Evolutionary conservation across 2,113 vertebrate species (phyloP), one percentile per base, ranked within the genome.

Genomic region (Reinhardtius hippoglossoides): DNA sequence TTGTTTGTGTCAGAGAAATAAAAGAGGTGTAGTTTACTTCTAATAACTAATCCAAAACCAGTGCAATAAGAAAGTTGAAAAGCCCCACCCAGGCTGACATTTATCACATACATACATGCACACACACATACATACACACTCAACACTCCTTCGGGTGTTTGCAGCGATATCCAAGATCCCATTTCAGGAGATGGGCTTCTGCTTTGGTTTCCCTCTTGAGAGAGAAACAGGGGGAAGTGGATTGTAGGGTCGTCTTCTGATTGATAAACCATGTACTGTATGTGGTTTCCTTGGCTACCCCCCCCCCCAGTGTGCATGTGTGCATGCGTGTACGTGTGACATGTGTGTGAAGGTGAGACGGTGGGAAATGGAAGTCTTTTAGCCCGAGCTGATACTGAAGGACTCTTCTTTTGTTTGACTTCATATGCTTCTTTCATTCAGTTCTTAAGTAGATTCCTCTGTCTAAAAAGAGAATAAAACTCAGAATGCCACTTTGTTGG

Each of bases 191-290:
- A 80, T 76, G 21, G 46, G 16, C 42, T 8, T 76, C 31, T 42
- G 60, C 56, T 59, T 62, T 74, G 50, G 12, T 78, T 71, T 65
- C 48, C 21, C 50, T 46, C 72, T 55, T 62, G 35, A 44, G 72
- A 65, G 57, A 50, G 52, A 64, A 42, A 50, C 35, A 58, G 42
- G 59, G n/a, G 5, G 52, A 80, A 80, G 64, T 72, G 60, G 69
- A 64, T 59, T 52, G 66, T 3, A 63, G 37, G 14, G 71, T 7
- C 0, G 1, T 52, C 9, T 14, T 61, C 66, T 75, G 73, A 87
- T 77, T 82, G 63, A 83, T 71, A 76, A 87, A 74, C 63, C 58
- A 67, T 50, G 46, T 50, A 18, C 46, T 71, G 69, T 78, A 46
- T 61, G 50, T 48, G 71, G 65, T 59, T 78, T 78, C 54, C 55